Percentiles rank a stretch among this genome's conserved stretches.
Conservation (phyloP, 1,140 invertebrate species). For the Mycetomoellerius zeteki region DNA sequence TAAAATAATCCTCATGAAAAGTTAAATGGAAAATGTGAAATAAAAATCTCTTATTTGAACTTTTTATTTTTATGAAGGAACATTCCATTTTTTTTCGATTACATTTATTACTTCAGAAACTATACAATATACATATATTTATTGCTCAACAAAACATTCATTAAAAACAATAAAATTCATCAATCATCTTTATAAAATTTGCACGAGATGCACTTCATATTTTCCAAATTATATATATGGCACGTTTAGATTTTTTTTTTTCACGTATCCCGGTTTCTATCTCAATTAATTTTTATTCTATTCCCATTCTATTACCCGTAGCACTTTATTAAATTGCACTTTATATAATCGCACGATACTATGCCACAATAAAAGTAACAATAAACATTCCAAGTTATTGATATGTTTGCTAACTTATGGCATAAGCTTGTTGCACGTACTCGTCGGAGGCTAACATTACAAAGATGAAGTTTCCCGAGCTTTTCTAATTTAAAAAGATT, state of each 20-base stretch:
- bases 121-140: not conserved
- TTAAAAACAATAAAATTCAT: not conserved
- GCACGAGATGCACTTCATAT: not conserved
- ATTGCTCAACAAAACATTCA: no score
- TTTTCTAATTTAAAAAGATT: conserved; percentile 39
- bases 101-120: not conserved
- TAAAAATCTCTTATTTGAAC: not conserved
- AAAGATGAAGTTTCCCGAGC: not conserved
- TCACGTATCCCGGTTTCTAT: not conserved
- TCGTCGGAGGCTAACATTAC: conserved; percentile 16
- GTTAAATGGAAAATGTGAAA: not conserved
- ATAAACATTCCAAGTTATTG: not conserved
- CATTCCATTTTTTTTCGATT: not conserved
- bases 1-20: not conserved
- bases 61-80: not conserved
- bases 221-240: not conserved
- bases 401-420: not conserved
- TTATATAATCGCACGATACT: not conserved
- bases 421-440: conserved; percentile 33
- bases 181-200: not conserved
- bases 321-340: conserved; percentile 12
- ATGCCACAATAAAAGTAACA: conserved; percentile 11
- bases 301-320: not conserved
- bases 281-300: not conserved
- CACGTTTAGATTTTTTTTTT: not conserved